Percentiles rank a stretch among this genome's conserved stretches.
phyloP scores from a whole-genome alignment of 1,140 invertebrate species.

The Drosophila tropicalis region DNA sequence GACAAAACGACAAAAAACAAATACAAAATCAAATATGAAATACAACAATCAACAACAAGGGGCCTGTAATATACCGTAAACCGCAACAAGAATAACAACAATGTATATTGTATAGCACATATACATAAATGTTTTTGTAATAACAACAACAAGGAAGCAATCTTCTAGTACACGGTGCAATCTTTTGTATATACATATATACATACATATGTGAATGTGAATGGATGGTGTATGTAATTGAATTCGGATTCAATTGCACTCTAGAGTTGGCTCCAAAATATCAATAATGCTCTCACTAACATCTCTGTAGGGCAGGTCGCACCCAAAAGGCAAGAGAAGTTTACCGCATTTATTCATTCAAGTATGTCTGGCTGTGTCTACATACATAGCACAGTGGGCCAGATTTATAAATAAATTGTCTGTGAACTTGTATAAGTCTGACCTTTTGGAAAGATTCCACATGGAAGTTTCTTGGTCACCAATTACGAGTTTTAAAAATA shows the following conservation, averaged over 20 bases:
- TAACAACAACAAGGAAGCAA: too few species aligned
- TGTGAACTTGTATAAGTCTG: slow-evolving; percentile 6
- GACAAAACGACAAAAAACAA: too few species aligned
- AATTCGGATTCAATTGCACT: background rate
- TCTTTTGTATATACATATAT: slow-evolving; percentile 7
- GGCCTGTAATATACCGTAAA: too few species aligned
- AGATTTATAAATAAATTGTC: slow-evolving; percentile 5
- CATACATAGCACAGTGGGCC: slow-evolving; percentile 4
- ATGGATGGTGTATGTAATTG: slow-evolving; percentile 30
- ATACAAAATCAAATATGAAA: too few species aligned
- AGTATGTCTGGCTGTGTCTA: slow-evolving; percentile 9
- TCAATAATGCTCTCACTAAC: background rate
- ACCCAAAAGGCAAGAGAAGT: background rate
- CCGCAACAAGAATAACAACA: too few species aligned
- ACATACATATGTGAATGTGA: slow-evolving; percentile 14
- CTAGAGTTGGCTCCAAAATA: background rate
- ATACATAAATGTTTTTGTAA: too few species aligned
- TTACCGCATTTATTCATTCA: background rate
- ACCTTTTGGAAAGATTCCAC: slow-evolving; percentile 2
- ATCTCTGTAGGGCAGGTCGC: slow-evolving; percentile 8
- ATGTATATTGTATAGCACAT: too few species aligned
- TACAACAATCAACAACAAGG: too few species aligned
- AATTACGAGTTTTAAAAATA: background rate
- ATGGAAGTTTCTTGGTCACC: slow-evolving; percentile 8
- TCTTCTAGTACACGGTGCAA: background rate